Evolutionary conservation across 2,888 invertebrate genomes (phyloP).

Genomic region (Xestia sexstrigata): DNA sequence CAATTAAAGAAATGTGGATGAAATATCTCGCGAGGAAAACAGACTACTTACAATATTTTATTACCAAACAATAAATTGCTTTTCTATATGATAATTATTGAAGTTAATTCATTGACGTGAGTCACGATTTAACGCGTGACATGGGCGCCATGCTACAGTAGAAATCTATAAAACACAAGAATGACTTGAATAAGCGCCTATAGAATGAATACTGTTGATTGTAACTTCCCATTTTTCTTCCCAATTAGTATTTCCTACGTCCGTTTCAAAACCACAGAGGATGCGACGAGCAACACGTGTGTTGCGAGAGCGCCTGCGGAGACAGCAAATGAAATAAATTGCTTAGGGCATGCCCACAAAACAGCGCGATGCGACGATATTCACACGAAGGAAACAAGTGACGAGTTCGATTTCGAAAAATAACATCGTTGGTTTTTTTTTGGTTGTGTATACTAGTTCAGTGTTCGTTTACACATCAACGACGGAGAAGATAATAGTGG

Average conservation of each 20-base stretch:
- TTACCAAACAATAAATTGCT: not conserved
- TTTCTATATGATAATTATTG: not conserved
- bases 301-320: no score
- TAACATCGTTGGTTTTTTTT: no score
- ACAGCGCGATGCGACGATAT: no score
- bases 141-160: not conserved
- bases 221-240: no score
- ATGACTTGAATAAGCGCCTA: not conserved
- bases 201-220: not conserved
- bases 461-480: not conserved
- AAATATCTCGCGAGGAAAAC: no score
- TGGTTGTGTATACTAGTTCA: not conserved
- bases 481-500: constrained; percentile 6
- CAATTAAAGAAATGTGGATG: no score
- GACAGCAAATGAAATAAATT: no score
- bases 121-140: not conserved
- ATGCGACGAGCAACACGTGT: no score
- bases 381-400: not conserved
- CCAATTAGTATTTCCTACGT: no score
- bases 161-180: not conserved
- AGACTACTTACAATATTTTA: no score
- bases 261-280: no score
- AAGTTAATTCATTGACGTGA: not conserved
- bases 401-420: not conserved
- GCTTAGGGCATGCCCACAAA: no score